Percentiles rank a stretch among this genome's conserved stretches.
Conservation (phyloP, 2,888 invertebrate genomes). For the Rambutsinella grinnellia region DNA sequence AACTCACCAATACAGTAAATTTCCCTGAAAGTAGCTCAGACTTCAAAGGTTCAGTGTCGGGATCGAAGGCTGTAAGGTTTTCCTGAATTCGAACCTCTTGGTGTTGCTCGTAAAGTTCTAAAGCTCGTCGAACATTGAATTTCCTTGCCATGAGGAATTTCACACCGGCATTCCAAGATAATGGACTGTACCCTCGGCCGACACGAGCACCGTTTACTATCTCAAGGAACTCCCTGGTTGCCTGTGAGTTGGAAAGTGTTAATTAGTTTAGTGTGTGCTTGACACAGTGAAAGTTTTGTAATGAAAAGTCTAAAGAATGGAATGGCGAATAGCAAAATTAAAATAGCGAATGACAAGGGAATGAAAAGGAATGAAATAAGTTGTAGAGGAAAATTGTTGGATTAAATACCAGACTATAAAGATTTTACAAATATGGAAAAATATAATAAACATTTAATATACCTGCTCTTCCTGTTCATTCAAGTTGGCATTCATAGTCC, state of each 20-base stretch:
- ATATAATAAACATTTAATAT: too few species aligned
- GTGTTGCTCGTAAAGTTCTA: slow-evolving; percentile 93
- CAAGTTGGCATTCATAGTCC: slow-evolving; percentile 53
- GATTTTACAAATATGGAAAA: too few species aligned
- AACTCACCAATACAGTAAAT: slow-evolving; percentile 92
- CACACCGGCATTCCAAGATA: slow-evolving; percentile 90
- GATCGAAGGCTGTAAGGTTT: slow-evolving; percentile 86
- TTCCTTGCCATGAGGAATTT: slow-evolving; percentile 81
- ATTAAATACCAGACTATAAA: too few species aligned
- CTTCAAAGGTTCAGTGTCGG: slow-evolving; percentile 84
- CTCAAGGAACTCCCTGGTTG: slow-evolving; percentile 85
- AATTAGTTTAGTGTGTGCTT: too few species aligned
- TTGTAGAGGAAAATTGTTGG: too few species aligned
- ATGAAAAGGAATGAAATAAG: too few species aligned
- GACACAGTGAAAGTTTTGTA: too few species aligned
- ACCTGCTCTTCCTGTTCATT: slow-evolving; percentile 62
- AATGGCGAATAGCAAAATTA: too few species aligned
- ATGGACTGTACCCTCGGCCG: slow-evolving; percentile 74
- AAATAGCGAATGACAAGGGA: too few species aligned
- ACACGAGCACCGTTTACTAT: slow-evolving; percentile 76
- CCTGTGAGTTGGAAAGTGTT: slow-evolving; percentile 76
- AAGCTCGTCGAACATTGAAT: slow-evolving; percentile 91
- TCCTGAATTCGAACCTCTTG: slow-evolving; percentile 90
- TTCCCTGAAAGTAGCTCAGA: slow-evolving; percentile 93
- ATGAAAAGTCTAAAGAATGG: too few species aligned